phyloP scores from a whole-genome alignment of 1,140 invertebrate species.

The Plodia interpunctella region DNA sequence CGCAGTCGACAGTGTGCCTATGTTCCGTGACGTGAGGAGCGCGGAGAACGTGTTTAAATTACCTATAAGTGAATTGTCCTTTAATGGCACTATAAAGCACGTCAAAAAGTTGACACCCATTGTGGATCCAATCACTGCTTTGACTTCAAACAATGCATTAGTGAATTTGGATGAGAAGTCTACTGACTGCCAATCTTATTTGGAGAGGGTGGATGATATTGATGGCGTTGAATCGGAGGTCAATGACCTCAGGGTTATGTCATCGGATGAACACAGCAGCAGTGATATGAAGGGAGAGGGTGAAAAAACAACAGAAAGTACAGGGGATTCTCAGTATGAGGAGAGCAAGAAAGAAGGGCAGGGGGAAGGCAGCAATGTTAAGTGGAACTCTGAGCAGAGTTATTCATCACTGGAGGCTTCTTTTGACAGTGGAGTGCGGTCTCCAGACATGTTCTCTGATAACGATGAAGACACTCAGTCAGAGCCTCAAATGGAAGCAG shows the following conservation, averaged over 20 bases:
- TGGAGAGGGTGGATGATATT: constrained; percentile 11
- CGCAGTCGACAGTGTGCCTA: constrained; percentile 64
- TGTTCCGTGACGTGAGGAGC: constrained; percentile 51
- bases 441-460: constrained; percentile 79
- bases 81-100: constrained; percentile 72
- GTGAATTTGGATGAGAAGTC: constrained; percentile 37
- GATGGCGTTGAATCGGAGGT: constrained; percentile 12
- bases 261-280: constrained; percentile 34
- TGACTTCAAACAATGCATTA: constrained; percentile 40
- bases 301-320: constrained; percentile 40
- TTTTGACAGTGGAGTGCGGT: constrained; percentile 70
- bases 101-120: constrained; percentile 69
- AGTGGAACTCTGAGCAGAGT: constrained; percentile 61
- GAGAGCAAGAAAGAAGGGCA: constrained; percentile 36
- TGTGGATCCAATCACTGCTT: constrained; percentile 58
- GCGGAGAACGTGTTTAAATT: constrained; percentile 64
- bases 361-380: constrained; percentile 33
- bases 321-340: constrained; percentile 44
- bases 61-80: constrained; percentile 67
- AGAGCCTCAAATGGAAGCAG: constrained; percentile 26
- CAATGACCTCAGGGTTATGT: not conserved
- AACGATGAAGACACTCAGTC: constrained; percentile 54
- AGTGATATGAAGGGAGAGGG: constrained; percentile 25
- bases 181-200: constrained; percentile 11
- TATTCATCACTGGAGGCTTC: constrained; percentile 66